A percentile compares a stretch with the other conserved stretches of the same genome.
Evolutionary conservation across 2,113 vertebrate species (phyloP).

Genomic region (Callopanchax toddi): DNA sequence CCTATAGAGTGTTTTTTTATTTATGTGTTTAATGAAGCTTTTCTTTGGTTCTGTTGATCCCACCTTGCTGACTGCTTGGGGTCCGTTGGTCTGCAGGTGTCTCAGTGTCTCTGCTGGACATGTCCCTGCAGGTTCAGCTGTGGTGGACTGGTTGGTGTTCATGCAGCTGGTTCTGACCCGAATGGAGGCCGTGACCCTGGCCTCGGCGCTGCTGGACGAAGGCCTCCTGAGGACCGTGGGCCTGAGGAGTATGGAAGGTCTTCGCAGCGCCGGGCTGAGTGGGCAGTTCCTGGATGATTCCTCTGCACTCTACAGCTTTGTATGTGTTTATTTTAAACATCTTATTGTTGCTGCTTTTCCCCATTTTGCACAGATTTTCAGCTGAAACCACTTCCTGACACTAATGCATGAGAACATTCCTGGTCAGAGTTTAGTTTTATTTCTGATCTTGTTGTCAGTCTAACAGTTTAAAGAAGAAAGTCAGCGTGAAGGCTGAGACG

Average conservation of each 20-base stretch:
- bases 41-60: too few species aligned
- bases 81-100: too few species aligned
- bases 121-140: slow-evolving; percentile 82
- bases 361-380: neutral
- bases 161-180: slow-evolving; percentile 82
- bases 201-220: slow-evolving; percentile 90
- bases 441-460: slow-evolving; percentile 72
- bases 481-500: slow-evolving; percentile 82
- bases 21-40: too few species aligned
- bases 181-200: slow-evolving; percentile 86
- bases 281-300: slow-evolving; percentile 93
- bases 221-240: slow-evolving; percentile 86
- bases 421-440: neutral
- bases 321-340: slow-evolving; percentile 67
- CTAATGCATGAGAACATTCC: neutral
- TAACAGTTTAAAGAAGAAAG: slow-evolving; percentile 86
- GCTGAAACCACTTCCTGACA: neutral
- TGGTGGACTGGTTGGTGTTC: slow-evolving; percentile 96
- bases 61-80: too few species aligned
- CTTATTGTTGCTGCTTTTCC: neutral
- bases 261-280: slow-evolving; percentile 79
- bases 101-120: too few species aligned
- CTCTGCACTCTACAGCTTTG: slow-evolving; percentile 90
- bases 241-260: slow-evolving; percentile 81
- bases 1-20: too few species aligned